These are phyloP conservation scores for Acrossocheilus fasciatus DNA, from an alignment of 2,797 vertebrate genomes.

Conservation along the genomic window DNA sequence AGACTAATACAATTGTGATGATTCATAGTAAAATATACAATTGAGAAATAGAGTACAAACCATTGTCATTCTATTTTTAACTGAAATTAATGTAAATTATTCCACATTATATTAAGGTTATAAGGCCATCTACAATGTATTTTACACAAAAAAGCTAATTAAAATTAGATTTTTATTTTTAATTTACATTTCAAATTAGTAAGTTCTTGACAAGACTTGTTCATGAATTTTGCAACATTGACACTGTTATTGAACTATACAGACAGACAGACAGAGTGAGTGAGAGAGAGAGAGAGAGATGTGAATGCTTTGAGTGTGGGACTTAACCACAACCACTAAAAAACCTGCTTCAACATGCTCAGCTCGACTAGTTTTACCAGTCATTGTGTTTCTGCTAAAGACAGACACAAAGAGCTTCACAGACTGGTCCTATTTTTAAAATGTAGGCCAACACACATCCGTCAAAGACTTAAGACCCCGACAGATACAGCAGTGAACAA, in stretches of 20 bases:
- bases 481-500: not conserved
- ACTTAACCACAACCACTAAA: not conserved
- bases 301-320: not conserved
- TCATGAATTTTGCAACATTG: no score
- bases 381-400: not conserved
- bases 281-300: not conserved
- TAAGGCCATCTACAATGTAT: not conserved
- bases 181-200: not conserved
- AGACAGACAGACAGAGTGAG: not conserved
- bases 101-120: not conserved
- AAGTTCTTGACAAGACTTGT: not conserved
- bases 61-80: not conserved
- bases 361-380: slow-evolving; percentile 12
- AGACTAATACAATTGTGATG: not conserved
- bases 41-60: not conserved
- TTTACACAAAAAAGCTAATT: not conserved
- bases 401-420: not conserved
- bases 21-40: not conserved
- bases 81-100: not conserved
- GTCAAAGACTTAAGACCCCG: not conserved
- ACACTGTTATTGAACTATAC: no score
- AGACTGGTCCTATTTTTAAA: slow-evolving; percentile 5
- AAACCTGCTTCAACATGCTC: slow-evolving; percentile 1
- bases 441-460: not conserved
- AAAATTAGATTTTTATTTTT: not conserved